Percentiles rank a stretch among this genome's conserved stretches.
Conservation (phyloP, 1,140 invertebrate species). For the Bombus ignitus region DNA sequence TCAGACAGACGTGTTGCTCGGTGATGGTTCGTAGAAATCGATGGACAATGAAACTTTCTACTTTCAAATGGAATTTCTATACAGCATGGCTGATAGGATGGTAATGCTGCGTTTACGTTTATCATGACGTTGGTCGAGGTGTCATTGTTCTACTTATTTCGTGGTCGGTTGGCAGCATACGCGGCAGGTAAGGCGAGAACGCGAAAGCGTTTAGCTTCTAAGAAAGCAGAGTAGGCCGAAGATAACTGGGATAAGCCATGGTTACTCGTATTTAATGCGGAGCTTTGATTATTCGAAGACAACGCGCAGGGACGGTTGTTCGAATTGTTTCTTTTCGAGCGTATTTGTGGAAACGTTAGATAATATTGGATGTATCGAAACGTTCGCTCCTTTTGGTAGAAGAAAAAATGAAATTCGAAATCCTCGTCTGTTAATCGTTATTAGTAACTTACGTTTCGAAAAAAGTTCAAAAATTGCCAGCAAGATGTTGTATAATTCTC, state of each 20-base stretch:
- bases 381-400: background rate
- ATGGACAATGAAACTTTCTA: conserved; percentile 49
- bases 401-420: too few relatives aligned
- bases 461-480: too few relatives aligned
- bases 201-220: conserved; percentile 55
- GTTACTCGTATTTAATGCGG: background rate
- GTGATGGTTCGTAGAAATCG: conserved; percentile 53
- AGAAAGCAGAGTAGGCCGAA: conserved; percentile 54
- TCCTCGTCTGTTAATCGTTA: too few relatives aligned
- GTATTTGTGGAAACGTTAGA: background rate
- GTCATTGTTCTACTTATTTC: conserved; percentile 48
- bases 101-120: conserved; percentile 49
- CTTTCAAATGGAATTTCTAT: conserved; percentile 42
- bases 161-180: background rate
- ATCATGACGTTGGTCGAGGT: conserved; percentile 21
- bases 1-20: conserved; percentile 7
- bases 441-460: too few relatives aligned
- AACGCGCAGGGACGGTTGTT: too few relatives aligned
- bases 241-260: conserved; percentile 27
- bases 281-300: background rate
- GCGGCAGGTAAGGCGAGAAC: conserved; percentile 47
- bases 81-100: background rate
- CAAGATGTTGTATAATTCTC: too few relatives aligned
- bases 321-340: background rate
- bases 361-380: background rate